Evolutionary conservation across 2,888 invertebrate species (phyloP).

Genomic region (Idaea straminata): DNA sequence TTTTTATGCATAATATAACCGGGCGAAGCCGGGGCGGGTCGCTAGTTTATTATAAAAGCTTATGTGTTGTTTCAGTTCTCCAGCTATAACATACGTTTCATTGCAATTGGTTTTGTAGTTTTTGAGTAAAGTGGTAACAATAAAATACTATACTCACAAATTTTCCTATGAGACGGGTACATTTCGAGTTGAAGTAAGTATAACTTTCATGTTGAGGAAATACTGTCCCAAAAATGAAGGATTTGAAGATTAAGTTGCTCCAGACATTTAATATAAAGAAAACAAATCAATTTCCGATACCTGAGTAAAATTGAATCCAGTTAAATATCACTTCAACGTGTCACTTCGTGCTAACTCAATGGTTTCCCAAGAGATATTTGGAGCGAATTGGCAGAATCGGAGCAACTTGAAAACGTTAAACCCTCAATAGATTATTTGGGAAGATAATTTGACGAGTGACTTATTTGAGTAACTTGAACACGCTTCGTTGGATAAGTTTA

Average conservation of each 20-base stretch:
- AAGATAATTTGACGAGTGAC: constrained; percentile 4
- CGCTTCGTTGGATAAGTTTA: no score
- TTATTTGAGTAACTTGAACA: no score
- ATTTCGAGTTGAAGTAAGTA: neutral
- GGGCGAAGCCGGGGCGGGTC: no score
- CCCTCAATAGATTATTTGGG: neutral
- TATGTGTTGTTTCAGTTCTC: no score
- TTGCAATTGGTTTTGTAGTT: no score
- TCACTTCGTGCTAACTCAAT: neutral
- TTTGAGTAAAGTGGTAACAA: no score
- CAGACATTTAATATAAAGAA: neutral
- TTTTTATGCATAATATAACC: no score
- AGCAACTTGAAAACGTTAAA: neutral
- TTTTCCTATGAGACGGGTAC: no score
- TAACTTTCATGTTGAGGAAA: neutral
- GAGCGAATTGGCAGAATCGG: neutral
- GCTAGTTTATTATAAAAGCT: no score
- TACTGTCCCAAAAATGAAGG: neutral
- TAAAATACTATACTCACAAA: no score
- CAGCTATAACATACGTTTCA: no score
- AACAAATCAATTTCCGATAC: neutral
- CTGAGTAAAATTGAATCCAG: neutral
- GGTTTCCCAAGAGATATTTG: neutral
- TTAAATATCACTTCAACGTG: neutral
- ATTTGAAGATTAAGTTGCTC: neutral